A percentile compares a stretch with the other conserved stretches of the same genome.
phyloP scores from a whole-genome alignment of 2,113 vertebrate species.

The Pygoscelis antarcticus region DNA sequence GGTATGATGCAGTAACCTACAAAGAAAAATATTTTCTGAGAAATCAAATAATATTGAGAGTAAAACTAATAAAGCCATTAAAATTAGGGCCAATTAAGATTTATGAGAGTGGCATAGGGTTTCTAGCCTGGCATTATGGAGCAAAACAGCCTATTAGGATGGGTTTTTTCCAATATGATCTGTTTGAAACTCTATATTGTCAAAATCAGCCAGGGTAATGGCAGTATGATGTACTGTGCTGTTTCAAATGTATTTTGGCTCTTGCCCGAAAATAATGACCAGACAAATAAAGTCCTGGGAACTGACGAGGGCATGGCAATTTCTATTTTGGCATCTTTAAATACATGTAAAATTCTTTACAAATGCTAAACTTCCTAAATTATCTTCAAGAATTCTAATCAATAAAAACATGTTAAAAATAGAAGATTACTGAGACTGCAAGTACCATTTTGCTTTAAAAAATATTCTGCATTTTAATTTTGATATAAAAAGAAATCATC shows the following conservation, averaged over 20 bases:
- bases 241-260: not conserved
- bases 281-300: not conserved
- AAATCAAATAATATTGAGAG: not conserved
- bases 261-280: not conserved
- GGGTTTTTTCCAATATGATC: not conserved
- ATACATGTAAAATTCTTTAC: not conserved
- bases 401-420: not conserved
- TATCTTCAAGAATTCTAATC: not conserved
- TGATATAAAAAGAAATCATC: not conserved
- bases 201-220: not conserved
- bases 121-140: not conserved
- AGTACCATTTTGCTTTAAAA: not conserved
- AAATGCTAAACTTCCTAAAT: not conserved
- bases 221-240: not conserved
- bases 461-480: not conserved
- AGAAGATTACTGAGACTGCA: not conserved
- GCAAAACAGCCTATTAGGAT: not conserved
- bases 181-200: not conserved
- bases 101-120: not conserved
- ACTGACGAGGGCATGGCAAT: not conserved
- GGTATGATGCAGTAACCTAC: not conserved
- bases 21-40: conserved; percentile 5
- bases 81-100: not conserved
- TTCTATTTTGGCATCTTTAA: not conserved
- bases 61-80: conserved; percentile 27